Percentiles rank a stretch among this genome's conserved stretches.
Conservation (phyloP, 2,113 vertebrate genomes). For the Osmerus mordax region DNA sequence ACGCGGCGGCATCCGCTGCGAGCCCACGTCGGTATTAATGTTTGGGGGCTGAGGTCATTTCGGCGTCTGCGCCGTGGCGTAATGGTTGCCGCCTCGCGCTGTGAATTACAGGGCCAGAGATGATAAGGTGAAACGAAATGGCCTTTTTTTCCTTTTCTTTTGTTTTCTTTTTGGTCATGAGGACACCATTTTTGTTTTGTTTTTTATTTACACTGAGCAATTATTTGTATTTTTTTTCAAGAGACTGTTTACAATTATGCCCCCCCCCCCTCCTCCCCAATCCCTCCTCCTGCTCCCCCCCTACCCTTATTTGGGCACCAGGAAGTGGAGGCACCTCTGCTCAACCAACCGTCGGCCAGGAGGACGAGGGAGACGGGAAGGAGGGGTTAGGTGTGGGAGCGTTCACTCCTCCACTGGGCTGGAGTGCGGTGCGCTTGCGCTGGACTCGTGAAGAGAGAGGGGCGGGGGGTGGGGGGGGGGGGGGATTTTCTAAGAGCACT, state of each 20-base stretch:
- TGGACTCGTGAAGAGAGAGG: too few species aligned
- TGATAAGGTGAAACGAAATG: constrained; percentile 30
- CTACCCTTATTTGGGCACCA: background rate
- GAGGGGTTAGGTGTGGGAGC: background rate
- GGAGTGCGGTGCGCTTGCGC: background rate
- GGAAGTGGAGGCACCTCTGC: background rate
- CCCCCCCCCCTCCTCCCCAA: background rate
- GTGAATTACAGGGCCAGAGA: constrained; percentile 42
- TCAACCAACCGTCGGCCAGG: background rate
- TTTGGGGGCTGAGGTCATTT: constrained; percentile 41
- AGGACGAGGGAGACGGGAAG: background rate
- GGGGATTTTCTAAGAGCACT: background rate
- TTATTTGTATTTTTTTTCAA: constrained; percentile 24
- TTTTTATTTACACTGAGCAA: too few species aligned
- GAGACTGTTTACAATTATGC: constrained; percentile 41
- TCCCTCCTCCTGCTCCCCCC: constrained; percentile 1
- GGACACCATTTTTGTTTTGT: too few species aligned
- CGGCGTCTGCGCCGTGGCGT: constrained; percentile 28
- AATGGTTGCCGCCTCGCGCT: constrained; percentile 32
- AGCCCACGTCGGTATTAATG: background rate
- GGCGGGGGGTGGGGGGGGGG: background rate
- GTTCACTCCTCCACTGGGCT: too few species aligned
- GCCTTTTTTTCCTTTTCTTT: constrained; percentile 33
- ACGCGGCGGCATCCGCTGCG: background rate
- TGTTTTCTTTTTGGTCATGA: constrained; percentile 8